Evolutionary conservation across 2,888 invertebrate genomes (phyloP).

Genomic region (Cheilosia variabilis): DNA sequence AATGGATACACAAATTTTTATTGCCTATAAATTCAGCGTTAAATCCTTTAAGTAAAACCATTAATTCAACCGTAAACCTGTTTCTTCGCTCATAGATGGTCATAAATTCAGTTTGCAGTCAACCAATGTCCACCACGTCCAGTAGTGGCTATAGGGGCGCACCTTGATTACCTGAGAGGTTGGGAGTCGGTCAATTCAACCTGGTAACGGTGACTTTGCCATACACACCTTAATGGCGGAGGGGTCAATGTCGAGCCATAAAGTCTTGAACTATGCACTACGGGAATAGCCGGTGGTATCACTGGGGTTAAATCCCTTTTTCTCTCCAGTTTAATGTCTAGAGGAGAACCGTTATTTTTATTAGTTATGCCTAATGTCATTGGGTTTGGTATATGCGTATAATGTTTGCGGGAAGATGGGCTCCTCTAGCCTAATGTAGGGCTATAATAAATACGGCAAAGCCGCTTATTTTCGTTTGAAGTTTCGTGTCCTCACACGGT

Average conservation of each 20-base stretch:
- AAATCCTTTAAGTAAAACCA: constrained; percentile 76
- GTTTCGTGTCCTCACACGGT: constrained; percentile 49
- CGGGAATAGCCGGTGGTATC: constrained; percentile 36
- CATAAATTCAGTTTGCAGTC: constrained; percentile 58
- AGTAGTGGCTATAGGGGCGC: constrained; percentile 5
- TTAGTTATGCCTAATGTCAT: constrained; percentile 72
- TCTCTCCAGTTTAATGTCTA: constrained; percentile 26
- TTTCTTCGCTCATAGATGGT: constrained; percentile 55
- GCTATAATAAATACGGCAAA: constrained; percentile 61
- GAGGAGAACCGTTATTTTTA: constrained; percentile 36
- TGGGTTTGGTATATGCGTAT: constrained; percentile 31
- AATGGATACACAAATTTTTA: constrained; percentile 69
- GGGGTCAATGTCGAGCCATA: constrained; percentile 69
- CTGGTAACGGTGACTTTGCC: constrained; percentile 17
- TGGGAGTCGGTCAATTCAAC: constrained; percentile 27
- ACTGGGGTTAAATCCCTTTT: constrained; percentile 43
- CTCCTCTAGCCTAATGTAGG: constrained; percentile 31
- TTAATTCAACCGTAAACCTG: constrained; percentile 72
- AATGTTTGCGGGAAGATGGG: constrained; percentile 33
- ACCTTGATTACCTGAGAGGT: constrained; percentile 33
- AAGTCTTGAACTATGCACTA: constrained; percentile 66
- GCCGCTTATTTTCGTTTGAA: constrained; percentile 59
- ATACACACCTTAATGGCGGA: constrained; percentile 47
- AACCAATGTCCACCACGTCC: constrained; percentile 25
- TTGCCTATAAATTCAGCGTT: constrained; percentile 72